Conservation (phyloP, 1,140 invertebrate species). For the Periplaneta americana region DNA sequence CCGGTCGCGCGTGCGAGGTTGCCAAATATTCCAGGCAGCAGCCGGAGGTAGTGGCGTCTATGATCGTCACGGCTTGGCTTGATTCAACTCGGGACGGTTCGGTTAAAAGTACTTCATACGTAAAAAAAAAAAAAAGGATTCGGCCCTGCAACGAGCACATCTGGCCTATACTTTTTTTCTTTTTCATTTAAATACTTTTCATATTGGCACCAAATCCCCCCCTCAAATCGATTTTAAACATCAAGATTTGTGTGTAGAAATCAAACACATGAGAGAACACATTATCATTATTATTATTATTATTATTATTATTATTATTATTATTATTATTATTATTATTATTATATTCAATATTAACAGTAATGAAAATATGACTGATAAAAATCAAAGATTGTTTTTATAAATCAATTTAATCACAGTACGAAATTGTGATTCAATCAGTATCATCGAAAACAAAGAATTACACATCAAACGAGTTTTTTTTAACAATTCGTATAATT, state of each 20-base stretch:
- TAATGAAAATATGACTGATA: no score
- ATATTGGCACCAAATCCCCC: background rate
- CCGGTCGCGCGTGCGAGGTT: constrained; percentile 1
- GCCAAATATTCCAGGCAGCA: background rate
- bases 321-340: no score
- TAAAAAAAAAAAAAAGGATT: constrained; percentile 1
- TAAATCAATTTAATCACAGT: no score
- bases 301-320: no score
- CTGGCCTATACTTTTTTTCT: background rate
- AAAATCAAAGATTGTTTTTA: no score
- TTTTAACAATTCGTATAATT: no score
- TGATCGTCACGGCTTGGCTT: constrained; percentile 11
- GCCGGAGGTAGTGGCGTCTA: constrained; percentile 3
- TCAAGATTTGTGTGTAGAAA: background rate
- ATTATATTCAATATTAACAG: no score
- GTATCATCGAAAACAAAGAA: no score
- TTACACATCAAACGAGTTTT: no score
- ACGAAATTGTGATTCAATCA: no score
- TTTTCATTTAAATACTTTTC: background rate
- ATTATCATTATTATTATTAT: no score
- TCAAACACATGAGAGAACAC: no score
- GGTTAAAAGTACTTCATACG: constrained; percentile 8
- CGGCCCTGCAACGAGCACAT: constrained; percentile 6
- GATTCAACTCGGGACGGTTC: constrained; percentile 9
- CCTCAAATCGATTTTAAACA: background rate